Conservation (phyloP, 1,140 invertebrate species). For the Hyles euphorbiae region DNA sequence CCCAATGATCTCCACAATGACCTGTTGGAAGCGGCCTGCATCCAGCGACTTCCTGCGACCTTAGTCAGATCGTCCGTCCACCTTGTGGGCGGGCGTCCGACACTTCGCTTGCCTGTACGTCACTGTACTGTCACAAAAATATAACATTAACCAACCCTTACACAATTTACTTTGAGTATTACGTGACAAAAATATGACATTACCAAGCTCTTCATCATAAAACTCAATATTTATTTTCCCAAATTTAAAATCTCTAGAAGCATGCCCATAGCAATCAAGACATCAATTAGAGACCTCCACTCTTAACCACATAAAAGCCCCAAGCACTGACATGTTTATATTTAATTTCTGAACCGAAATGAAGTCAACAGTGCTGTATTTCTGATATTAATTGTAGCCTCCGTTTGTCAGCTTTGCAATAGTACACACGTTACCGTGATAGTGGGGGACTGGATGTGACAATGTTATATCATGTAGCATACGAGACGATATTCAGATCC, state of each 20-base stretch:
- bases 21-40: no score
- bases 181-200: no score
- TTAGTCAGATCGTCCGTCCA: no score
- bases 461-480: not conserved
- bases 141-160: no score
- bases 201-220: no score
- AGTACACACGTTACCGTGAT: slow-evolving; percentile 21
- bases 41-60: no score
- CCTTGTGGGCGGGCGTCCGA: no score
- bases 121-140: no score
- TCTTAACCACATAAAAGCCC: slow-evolving; percentile 17
- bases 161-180: no score
- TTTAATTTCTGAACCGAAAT: slow-evolving; percentile 41
- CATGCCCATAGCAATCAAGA: slow-evolving; percentile 14
- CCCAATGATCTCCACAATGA: no score
- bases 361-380: slow-evolving; percentile 43
- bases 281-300: slow-evolving; percentile 14
- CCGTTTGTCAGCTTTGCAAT: slow-evolving; percentile 42
- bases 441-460: slow-evolving; percentile 17
- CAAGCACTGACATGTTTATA: slow-evolving; percentile 30
- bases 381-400: slow-evolving; percentile 51
- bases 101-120: no score
- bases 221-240: not conserved
- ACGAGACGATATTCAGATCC: no score
- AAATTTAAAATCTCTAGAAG: not conserved